Base-by-base conservation (phyloP, 2,888 invertebrate species). In the Agapostemon virescens region DNA sequence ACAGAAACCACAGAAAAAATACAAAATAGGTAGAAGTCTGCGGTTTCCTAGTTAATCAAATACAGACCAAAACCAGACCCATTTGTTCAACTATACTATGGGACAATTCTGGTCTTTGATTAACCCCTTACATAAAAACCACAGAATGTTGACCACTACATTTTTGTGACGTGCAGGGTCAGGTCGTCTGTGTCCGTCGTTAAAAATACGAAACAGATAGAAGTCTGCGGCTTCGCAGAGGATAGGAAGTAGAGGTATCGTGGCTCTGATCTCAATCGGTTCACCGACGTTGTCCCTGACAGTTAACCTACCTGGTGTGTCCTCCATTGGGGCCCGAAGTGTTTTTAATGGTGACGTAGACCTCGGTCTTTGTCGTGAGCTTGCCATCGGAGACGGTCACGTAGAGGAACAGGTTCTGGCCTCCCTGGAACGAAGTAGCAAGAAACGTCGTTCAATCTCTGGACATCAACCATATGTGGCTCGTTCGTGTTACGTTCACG, bases 331-430 rank as follows among this genome's bases (percentile, higher is more conserved):
- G 90, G 38, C 86, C 89, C 63, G 92, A 90, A 52, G 93, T 89
- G 85, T 94, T 93, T 68, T 93, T 90, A 84, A 96, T 95, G 86
- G 95, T 94, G 17, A 95, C 95, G 90, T 93, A 95, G n/a, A 96
- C 95, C 92, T 96, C 96, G 68, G 94, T 94, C 92, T 96, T 96
- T 2, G 95, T 94, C 9, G 94, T 93, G 67, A 95, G 93, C 80
- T 94, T 93, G 7, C 96, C 96, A 91, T 96, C 95, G 30, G 94
- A 94, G 23, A 95, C 95, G 2, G 95, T 96, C 71, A 96, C 95
- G 92, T 95, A 96, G 26, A 96, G 93, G 84, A 94, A 94, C 88
- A 96, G 94, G 86, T 95, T 94, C 89, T 95, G 93, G 11, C 95
- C 96, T 77, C 94, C 95, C 96, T 96, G 91, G 77, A 93, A 93